Evolutionary conservation across 1,140 invertebrate genomes (phyloP).

Genomic region (Homalodisca vitripennis): DNA sequence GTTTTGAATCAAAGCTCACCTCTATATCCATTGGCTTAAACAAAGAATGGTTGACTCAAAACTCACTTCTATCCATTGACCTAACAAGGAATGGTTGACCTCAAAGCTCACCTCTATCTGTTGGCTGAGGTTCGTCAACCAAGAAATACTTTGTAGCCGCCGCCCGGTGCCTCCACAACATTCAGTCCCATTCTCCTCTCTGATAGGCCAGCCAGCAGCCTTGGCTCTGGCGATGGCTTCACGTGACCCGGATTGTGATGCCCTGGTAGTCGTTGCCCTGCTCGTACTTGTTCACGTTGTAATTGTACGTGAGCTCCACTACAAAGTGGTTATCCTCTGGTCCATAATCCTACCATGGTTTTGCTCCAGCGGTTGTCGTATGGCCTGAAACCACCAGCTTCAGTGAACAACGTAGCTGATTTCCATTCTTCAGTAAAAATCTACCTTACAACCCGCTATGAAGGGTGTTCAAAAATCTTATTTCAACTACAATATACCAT

Average conservation of each 20-base stretch:
- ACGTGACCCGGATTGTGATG: slow-evolving; percentile 79
- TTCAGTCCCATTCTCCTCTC: slow-evolving; percentile 58
- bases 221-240: slow-evolving; percentile 72
- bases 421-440: no score
- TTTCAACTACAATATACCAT: no score
- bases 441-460: no score
- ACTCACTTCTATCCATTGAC: no score
- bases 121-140: slow-evolving; percentile 65
- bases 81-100: no score
- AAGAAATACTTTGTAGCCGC: slow-evolving; percentile 89
- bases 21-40: no score
- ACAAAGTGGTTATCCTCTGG: slow-evolving; percentile 95
- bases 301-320: slow-evolving; percentile 97
- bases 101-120: slow-evolving; percentile 63
- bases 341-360: slow-evolving; percentile 98
- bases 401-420: no score
- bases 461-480: no score
- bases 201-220: slow-evolving; percentile 62
- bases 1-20: no score
- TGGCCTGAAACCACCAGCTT: slow-evolving; percentile 69
- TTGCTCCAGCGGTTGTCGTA: slow-evolving; percentile 99
- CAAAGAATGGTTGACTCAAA: no score
- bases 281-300: slow-evolving; percentile 85
- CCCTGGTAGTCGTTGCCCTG: slow-evolving; percentile 87
- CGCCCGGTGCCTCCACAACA: slow-evolving; percentile 77